Base-by-base conservation (phyloP, 2,888 invertebrate genomes). In the Ennomos quercinarius region DNA sequence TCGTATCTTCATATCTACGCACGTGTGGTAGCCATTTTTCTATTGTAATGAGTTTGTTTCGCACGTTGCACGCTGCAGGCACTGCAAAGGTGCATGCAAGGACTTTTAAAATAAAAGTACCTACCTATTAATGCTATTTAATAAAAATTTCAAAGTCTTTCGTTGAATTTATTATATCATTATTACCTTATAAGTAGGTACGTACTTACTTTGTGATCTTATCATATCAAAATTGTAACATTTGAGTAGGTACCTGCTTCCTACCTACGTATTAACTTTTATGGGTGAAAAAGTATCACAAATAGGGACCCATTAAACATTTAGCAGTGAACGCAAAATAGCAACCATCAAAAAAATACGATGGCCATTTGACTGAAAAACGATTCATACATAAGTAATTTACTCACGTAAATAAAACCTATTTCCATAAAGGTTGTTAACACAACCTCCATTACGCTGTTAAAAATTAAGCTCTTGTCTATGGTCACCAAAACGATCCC, bases 401-500 rank as follows among this genome's bases (percentile, higher is more conserved):
- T 47, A 53, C 35, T 40, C 44, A 45, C 49, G 54, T 49, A 49
- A 49, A 60, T 54, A 54, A 54, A 55, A 58, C 55, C 51, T 54
- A 61, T 58, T 57, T 58, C 43, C 48, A 49, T 48, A 61, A 59
- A 61, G 57, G 57, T 51, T 52, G 58, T 63, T 66, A 61, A 57
- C 55, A 56, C 46, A 63, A 54, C 57, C 55, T 45, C 60, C 57
- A 57, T 61, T 58, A 59, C 53, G 55, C 62, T 48, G 48, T 63
- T 57, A 63, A 67, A 67, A 67, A 65, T 62, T 51, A 63, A 67
- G 54, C 66, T 48, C 66, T 58, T 57, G 64, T 76, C 73, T 74
- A 78, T 77, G 77, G 71, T 72, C 67, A 76, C 71, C 74, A 66
- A 75, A 64, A 71, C 65, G 70, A 70, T 66, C 60, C 46, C 76